Conservation (phyloP, 2,888 invertebrate species). For the Stenichneumon culpator region DNA sequence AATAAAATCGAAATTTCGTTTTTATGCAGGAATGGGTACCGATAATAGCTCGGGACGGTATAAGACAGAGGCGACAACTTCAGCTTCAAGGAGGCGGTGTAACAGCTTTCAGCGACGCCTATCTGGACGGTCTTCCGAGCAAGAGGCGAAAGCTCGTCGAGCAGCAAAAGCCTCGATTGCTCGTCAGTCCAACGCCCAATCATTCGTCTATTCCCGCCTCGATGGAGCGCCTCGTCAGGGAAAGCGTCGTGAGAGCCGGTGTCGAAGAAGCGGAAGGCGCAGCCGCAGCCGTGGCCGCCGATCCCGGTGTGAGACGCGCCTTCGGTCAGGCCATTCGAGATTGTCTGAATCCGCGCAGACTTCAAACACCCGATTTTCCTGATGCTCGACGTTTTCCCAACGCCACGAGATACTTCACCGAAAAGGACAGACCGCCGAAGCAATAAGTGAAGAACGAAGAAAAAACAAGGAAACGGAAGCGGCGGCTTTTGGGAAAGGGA, state of each 20-base stretch:
- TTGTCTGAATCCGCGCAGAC: slow-evolving; percentile 80
- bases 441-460: slow-evolving; percentile 68
- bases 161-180: slow-evolving; percentile 84
- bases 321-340: slow-evolving; percentile 84
- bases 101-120: slow-evolving; percentile 94
- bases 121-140: slow-evolving; percentile 95
- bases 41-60: slow-evolving; percentile 93
- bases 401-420: slow-evolving; percentile 84
- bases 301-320: slow-evolving; percentile 81
- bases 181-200: slow-evolving; percentile 81
- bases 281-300: slow-evolving; percentile 80
- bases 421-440: slow-evolving; percentile 77
- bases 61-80: slow-evolving; percentile 89
- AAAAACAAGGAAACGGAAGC: background rate
- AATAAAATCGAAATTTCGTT: background rate
- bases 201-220: slow-evolving; percentile 80
- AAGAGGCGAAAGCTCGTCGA: slow-evolving; percentile 93
- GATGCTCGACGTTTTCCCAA: slow-evolving; percentile 85
- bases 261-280: slow-evolving; percentile 82
- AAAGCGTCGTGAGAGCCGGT: slow-evolving; percentile 80
- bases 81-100: slow-evolving; percentile 77
- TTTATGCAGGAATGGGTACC: slow-evolving; percentile 92
- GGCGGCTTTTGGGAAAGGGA: background rate
- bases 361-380: slow-evolving; percentile 83
- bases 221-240: slow-evolving; percentile 82